Conservation (phyloP, 2,888 invertebrate species). For the Apocheima hispidaria region DNA sequence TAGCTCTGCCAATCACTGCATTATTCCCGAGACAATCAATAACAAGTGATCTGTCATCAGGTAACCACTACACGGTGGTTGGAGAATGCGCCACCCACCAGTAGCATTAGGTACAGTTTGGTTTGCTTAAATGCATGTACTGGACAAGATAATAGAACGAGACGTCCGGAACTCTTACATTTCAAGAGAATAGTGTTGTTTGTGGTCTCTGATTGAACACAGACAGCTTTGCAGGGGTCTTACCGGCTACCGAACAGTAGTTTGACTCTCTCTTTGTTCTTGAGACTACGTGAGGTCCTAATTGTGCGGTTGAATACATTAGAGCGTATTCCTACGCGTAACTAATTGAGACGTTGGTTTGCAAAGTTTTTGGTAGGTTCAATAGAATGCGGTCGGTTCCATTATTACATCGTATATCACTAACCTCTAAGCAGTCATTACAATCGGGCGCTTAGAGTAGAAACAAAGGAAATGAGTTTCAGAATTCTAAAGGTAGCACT, state of each 20-base stretch:
- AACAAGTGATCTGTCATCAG: constrained; percentile 74
- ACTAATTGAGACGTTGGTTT: constrained; percentile 59
- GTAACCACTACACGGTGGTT: constrained; percentile 50
- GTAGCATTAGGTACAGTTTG: constrained; percentile 79
- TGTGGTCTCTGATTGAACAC: constrained; percentile 78
- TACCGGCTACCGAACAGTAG: constrained; percentile 75
- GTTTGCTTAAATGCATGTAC: constrained; percentile 70
- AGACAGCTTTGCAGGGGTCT: constrained; percentile 63
- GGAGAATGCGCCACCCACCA: constrained; percentile 72
- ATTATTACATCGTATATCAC: constrained; percentile 27
- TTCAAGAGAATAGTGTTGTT: constrained; percentile 68
- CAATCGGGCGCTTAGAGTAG: constrained; percentile 8
- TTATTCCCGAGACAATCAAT: constrained; percentile 72
- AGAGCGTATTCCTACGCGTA: constrained; percentile 57
- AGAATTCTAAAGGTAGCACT: constrained; percentile 4
- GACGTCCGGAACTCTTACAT: constrained; percentile 47
- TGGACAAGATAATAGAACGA: constrained; percentile 62
- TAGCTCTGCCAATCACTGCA: constrained; percentile 42
- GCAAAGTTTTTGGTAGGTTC: constrained; percentile 24
- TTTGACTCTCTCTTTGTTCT: constrained; percentile 70
- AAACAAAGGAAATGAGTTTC: constrained; percentile 12
- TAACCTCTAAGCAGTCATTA: constrained; percentile 6
- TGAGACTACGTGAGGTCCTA: constrained; percentile 72
- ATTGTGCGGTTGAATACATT: constrained; percentile 70
- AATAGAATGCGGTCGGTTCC: constrained; percentile 28